phyloP scores from a whole-genome alignment of 2,797 vertebrate species.

The Anguilla anguilla region DNA sequence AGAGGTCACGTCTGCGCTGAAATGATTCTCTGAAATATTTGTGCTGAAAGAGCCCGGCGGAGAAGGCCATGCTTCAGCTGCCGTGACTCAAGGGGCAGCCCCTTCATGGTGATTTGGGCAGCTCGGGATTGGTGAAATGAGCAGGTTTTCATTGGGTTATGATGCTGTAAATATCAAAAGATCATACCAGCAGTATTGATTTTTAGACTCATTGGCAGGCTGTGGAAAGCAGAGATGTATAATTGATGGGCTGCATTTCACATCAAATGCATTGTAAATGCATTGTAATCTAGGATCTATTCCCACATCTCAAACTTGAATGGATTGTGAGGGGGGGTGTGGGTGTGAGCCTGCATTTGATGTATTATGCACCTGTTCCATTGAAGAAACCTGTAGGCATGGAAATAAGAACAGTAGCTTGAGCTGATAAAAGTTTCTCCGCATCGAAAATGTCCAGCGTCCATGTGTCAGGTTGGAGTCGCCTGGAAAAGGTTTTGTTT shows the following conservation, averaged over 20 bases:
- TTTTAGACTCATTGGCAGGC: conserved; percentile 48
- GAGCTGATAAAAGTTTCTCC: conserved; percentile 51
- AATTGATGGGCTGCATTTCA: conserved; percentile 69
- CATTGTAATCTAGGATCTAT: conserved; percentile 63
- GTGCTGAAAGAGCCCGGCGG: conserved; percentile 20
- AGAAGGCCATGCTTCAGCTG: conserved; percentile 20
- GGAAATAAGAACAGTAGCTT: conserved; percentile 52
- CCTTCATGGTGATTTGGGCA: neutral
- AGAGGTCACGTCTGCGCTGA: conserved; percentile 30
- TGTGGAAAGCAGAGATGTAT: conserved; percentile 62
- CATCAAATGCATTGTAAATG: conserved; percentile 59
- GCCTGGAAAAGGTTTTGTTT: conserved; percentile 59
- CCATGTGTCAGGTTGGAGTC: conserved; percentile 36
- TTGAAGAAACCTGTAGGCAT: conserved; percentile 47
- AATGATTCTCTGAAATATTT: neutral
- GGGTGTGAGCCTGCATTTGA: conserved; percentile 54
- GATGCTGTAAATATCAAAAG: conserved; percentile 38
- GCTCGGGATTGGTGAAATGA: neutral
- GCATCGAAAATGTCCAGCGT: conserved; percentile 37
- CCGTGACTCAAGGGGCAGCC: conserved; percentile 5
- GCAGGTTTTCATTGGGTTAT: conserved; percentile 15
- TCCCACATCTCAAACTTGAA: conserved; percentile 28
- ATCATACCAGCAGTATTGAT: conserved; percentile 37
- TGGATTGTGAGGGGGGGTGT: neutral
- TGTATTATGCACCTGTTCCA: conserved; percentile 49